Base-by-base conservation (phyloP, 2,113 vertebrate genomes). In the Corynorhinus townsendii region DNA sequence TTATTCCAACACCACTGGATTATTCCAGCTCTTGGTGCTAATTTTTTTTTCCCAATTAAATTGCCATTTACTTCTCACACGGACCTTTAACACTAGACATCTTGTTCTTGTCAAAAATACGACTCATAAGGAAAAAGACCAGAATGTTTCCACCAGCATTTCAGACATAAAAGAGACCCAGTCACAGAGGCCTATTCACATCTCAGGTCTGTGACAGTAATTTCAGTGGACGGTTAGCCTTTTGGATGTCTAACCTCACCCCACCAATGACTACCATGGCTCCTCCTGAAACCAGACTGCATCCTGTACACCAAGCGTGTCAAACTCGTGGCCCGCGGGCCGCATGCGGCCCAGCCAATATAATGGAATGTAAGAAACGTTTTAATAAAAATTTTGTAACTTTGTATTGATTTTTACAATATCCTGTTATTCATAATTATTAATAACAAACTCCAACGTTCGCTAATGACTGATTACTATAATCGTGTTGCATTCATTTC, bases 1-100 rank as follows among this genome's bases (percentile, higher is more conserved):
- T 98, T 98, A 98, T 98, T 98, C 98, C 98, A 96, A 98, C 95
- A 91, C 97, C 97, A 97, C 97, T 5, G 96, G 97, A 98, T 95
- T 97, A 97, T 98, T 98, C 97, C 96, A 95, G 97, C 97, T 98
- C 96, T 97, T 97, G 95, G 95, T 94, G 97, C 97, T 93, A 86
- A 80, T 84, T 97, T 97, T 97, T 95, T 93, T 95, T 92, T 96
- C 93, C 97, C 98, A 97, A 98, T 97, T 97, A 98, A 96, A 97
- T 89, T 96, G 89, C 96, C 96, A 97, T 84, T 89, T 95, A 96
- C 95, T 96, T 96, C 96, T 95, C 93, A 91, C 86, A 93, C 94
- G 88, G 95, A 98, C 96, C 97, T 97, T 96, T 93, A 97, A 98
- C 96, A 97, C 20, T 95, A 97, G 96, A 95, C 56, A 83, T 97